A percentile compares a stretch with the other conserved stretches of the same genome.
Evolutionary conservation across 2,888 invertebrate species (phyloP).

Genomic region (Macrophya annulata): DNA sequence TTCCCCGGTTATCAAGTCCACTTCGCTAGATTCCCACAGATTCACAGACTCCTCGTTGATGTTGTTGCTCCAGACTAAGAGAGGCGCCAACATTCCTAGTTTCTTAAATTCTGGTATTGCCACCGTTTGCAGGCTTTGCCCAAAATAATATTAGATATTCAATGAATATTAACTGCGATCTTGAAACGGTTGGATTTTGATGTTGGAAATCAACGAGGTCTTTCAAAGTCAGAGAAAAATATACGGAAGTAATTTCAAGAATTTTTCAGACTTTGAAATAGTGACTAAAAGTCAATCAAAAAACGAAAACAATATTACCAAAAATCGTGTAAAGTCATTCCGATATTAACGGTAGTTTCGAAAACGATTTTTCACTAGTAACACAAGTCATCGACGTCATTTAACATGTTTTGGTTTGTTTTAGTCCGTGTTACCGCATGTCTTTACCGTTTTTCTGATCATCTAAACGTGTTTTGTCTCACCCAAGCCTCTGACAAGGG

Average conservation of each 20-base stretch:
- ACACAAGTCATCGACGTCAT: neutral
- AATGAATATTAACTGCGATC: too few relatives aligned
- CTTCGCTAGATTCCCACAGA: constrained; percentile 58
- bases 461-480: neutral
- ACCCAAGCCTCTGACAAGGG: neutral
- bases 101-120: neutral
- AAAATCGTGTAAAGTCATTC: neutral
- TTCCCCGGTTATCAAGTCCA: constrained; percentile 65
- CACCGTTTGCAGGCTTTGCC: neutral
- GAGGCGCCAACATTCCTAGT: constrained; percentile 51
- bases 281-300: neutral
- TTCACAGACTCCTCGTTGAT: constrained; percentile 50
- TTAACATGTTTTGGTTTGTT: neutral
- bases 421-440: neutral
- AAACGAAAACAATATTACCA: neutral
- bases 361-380: neutral
- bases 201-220: neutral
- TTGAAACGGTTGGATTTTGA: neutral
- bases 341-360: neutral
- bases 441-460: neutral
- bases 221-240: neutral
- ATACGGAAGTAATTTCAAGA: neutral
- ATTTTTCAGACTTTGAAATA: neutral
- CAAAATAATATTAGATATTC: neutral
- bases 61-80: constrained; percentile 8